These are phyloP conservation scores for Antedon bifida DNA, from an alignment of 35 echinoderm and acorn worm genomes.

Conservation along the genomic window DNA sequence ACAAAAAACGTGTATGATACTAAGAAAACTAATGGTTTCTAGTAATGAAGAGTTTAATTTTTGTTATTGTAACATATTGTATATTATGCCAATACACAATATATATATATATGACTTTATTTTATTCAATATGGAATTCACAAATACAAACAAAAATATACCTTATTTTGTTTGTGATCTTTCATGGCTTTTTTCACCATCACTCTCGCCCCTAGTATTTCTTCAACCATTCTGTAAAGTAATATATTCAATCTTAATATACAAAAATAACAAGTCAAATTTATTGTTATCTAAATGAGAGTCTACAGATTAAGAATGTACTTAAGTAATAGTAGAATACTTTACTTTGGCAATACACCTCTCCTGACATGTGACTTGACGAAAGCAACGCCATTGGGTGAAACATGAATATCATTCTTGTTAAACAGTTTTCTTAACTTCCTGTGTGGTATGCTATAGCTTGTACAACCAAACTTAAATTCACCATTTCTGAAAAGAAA, in stretches of 20 bases:
- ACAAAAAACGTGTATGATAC: background rate
- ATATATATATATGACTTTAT: too few species aligned
- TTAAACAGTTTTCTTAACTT: slow-evolving; percentile 42
- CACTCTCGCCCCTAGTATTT: slow-evolving; percentile 61
- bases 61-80: too few species aligned
- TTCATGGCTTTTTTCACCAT: slow-evolving; percentile 94
- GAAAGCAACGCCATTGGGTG: slow-evolving; percentile 79
- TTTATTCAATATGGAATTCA: too few species aligned
- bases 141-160: background rate
- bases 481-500: slow-evolving; percentile 46
- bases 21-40: too few species aligned
- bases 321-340: background rate
- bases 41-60: too few species aligned
- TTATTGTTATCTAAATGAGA: too few species aligned
- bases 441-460: slow-evolving; percentile 27
- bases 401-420: slow-evolving; percentile 55
- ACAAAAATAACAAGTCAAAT: background rate
- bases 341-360: slow-evolving; percentile 71
- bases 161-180: slow-evolving; percentile 82
- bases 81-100: too few species aligned
- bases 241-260: slow-evolving; percentile 1
- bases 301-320: too few species aligned
- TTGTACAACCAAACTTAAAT: slow-evolving; percentile 52
- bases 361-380: slow-evolving; percentile 75
- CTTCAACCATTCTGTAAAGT: slow-evolving; percentile 66